Conservation (phyloP, 2,888 invertebrate genomes). For the Villa cingulata region DNA sequence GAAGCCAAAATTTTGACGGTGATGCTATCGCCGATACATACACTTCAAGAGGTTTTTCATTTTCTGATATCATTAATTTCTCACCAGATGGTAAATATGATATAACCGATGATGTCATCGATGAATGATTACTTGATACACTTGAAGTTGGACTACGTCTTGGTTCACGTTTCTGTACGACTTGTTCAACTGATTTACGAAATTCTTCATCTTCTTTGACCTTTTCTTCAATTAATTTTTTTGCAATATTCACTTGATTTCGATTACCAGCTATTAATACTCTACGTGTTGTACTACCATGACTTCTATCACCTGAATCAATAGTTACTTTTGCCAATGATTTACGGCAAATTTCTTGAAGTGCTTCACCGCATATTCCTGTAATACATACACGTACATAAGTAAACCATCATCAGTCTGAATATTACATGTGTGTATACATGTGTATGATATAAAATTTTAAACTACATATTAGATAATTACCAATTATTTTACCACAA, state of each 20-base stretch:
- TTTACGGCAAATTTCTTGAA: constrained; percentile 53
- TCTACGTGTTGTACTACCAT: constrained; percentile 23
- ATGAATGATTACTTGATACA: constrained; percentile 32
- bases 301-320: constrained; percentile 34
- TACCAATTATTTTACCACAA: constrained; percentile 58
- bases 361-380: constrained; percentile 55
- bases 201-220: constrained; percentile 44
- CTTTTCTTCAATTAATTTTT: constrained; percentile 54
- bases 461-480: constrained; percentile 3
- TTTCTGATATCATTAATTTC: constrained; percentile 21
- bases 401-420: neutral
- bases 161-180: constrained; percentile 39
- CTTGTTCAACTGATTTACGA: constrained; percentile 35
- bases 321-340: constrained; percentile 61
- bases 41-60: constrained; percentile 54
- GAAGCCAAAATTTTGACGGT: constrained; percentile 75
- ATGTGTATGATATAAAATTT: neutral
- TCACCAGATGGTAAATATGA: constrained; percentile 24
- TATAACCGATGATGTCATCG: constrained; percentile 30
- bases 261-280: constrained; percentile 49
- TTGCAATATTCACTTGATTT: constrained; percentile 61
- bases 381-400: neutral
- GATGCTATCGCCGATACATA: constrained; percentile 75
- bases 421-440: too few relatives aligned
- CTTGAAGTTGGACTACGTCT: constrained; percentile 34